Conservation (phyloP, 2,888 invertebrate genomes). For the Pseudolycoriella hygida region DNA sequence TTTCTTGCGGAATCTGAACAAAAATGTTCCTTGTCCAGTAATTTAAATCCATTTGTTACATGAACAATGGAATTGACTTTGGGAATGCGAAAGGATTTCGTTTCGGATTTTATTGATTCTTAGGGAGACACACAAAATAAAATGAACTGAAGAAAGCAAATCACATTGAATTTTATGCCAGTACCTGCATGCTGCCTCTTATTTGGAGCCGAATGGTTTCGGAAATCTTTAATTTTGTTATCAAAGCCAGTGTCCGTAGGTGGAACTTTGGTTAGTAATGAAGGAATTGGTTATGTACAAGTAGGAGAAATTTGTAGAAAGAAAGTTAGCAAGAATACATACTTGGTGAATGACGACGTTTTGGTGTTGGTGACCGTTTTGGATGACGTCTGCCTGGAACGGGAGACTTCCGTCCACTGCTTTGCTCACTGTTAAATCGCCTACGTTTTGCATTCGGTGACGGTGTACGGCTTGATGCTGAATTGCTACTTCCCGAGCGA, state of each 20-base stretch:
- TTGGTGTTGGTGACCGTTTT: conserved; percentile 16
- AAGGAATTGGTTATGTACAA: not conserved
- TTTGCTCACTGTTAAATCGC: conserved; percentile 18
- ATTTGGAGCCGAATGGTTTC: conserved; percentile 4
- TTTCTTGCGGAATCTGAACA: not conserved
- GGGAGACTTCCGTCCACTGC: conserved; percentile 14
- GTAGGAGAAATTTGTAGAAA: not conserved
- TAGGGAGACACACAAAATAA: not conserved
- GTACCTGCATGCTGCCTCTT: conserved; percentile 5
- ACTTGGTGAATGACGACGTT: conserved; percentile 23
- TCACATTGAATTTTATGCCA: not conserved
- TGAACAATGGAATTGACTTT: no score
- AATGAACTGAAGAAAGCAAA: not conserved
- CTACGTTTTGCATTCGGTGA: conserved; percentile 20
- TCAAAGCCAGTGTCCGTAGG: conserved; percentile 2
- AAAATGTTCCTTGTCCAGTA: not conserved
- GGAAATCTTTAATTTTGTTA: conserved; percentile 4
- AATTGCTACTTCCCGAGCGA: conserved; percentile 37
- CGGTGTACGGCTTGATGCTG: conserved; percentile 28
- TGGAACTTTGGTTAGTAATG: not conserved
- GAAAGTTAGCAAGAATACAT: conserved; percentile 10
- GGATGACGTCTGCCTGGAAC: conserved; percentile 1
- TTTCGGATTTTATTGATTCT: not conserved
- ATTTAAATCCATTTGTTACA: not conserved
- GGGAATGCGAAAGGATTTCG: no score